A percentile compares a stretch with the other conserved stretches of the same genome.
Evolutionary conservation across 1,140 invertebrate genomes (phyloP).

Genomic region (Drosophila dunni): DNA sequence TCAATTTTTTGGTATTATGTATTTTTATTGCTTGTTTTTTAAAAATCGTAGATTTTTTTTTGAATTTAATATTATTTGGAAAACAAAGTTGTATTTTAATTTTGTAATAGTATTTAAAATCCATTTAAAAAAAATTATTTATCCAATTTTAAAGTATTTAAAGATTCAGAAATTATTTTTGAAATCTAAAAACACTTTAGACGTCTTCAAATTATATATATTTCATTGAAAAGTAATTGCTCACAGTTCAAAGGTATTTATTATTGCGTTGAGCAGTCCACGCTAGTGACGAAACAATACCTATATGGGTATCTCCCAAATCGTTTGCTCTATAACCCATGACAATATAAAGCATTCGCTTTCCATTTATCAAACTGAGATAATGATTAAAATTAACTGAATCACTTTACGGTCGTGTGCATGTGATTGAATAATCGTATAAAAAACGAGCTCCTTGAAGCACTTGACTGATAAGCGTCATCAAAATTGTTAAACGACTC

Average conservation of each 20-base stretch:
- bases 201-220: background rate
- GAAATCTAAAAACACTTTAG: too few relatives aligned
- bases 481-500: constrained; percentile 18
- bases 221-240: background rate
- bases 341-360: constrained; percentile 9
- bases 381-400: constrained; percentile 25
- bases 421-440: constrained; percentile 3
- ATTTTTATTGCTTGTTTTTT: background rate
- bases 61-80: background rate
- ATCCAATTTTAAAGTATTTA: background rate
- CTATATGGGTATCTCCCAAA: background rate
- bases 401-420: constrained; percentile 15
- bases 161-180: background rate
- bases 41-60: background rate
- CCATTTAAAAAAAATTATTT: background rate
- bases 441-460: constrained; percentile 14
- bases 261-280: too few relatives aligned
- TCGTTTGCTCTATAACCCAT: background rate
- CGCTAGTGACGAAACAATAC: too few relatives aligned
- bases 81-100: too few relatives aligned
- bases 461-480: constrained; percentile 38
- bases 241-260: background rate
- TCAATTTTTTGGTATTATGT: background rate
- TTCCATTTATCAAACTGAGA: constrained; percentile 37
- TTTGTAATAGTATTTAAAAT: background rate